Conservation (phyloP, 1,140 invertebrate species). For the Zelostemma sp. region DNA sequence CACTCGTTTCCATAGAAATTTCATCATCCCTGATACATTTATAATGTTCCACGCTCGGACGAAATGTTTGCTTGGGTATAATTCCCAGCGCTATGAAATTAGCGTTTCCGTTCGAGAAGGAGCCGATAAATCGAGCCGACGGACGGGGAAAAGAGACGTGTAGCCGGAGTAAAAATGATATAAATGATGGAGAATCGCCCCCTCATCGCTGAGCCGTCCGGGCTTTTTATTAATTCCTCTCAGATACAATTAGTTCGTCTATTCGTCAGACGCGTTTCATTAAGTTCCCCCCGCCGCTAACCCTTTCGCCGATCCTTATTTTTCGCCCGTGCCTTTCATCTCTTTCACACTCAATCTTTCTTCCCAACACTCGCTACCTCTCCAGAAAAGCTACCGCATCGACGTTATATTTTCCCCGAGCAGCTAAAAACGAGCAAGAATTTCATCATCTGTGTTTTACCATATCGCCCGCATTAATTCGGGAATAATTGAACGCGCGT, state of each 20-base stretch:
- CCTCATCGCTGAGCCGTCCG: conserved; percentile 48
- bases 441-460: too few relatives aligned
- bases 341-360: conserved; percentile 50
- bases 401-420: too few relatives aligned
- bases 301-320: conserved; percentile 57
- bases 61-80: not conserved
- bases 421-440: too few relatives aligned
- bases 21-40: not conserved
- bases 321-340: conserved; percentile 36
- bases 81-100: conserved; percentile 12
- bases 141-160: conserved; percentile 50
- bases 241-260: conserved; percentile 71
- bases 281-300: conserved; percentile 59
- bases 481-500: not conserved
- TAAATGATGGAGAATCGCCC: conserved; percentile 64
- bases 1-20: not conserved
- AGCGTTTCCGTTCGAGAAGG: conserved; percentile 36
- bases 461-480: not conserved
- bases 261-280: conserved; percentile 71
- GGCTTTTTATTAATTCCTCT: conserved; percentile 70
- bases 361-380: conserved; percentile 25
- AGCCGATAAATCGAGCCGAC: conserved; percentile 47
- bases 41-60: too few relatives aligned
- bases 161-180: conserved; percentile 63
- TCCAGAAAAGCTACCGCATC: not conserved